phyloP scores from a whole-genome alignment of 2,113 vertebrate species.

The Mastomys natalensis region DNA sequence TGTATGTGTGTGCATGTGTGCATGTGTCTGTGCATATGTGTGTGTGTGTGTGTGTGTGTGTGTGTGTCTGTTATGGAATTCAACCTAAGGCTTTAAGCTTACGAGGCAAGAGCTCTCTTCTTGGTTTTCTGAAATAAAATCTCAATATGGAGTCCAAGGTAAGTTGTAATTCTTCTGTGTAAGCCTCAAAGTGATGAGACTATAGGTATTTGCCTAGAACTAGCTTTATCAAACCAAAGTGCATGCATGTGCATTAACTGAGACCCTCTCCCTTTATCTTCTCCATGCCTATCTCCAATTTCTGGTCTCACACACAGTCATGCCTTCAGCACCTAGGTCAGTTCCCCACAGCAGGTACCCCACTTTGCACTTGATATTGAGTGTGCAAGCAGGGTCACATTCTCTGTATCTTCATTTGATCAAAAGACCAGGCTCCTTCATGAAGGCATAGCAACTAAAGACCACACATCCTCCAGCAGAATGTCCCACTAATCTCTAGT shows the following conservation, averaged over 20 bases:
- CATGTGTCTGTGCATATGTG: too few relatives aligned
- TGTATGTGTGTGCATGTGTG: not conserved
- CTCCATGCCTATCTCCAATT: not conserved
- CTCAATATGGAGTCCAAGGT: not conserved
- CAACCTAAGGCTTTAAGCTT: not conserved
- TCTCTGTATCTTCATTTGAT: not conserved
- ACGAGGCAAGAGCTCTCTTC: not conserved
- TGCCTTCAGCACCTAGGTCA: not conserved
- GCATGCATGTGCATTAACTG: not conserved
- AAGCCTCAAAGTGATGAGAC: not conserved
- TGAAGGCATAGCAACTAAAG: not conserved
- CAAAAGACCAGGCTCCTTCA: not conserved
- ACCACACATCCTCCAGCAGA: not conserved
- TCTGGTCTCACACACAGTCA: not conserved
- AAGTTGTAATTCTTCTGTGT: not conserved
- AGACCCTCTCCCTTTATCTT: not conserved
- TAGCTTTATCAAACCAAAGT: not conserved
- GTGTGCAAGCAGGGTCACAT: not conserved
- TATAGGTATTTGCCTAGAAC: not conserved
- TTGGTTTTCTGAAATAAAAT: not conserved
- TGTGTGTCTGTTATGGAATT: not conserved
- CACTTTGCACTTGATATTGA: not conserved
- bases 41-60: not conserved
- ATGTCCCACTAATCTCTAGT: not conserved
- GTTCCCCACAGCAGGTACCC: not conserved